A percentile compares a stretch with the other conserved stretches of the same genome.
These are phyloP conservation scores for Festucalex cinctus DNA, from an alignment of 2,113 vertebrate genomes.

Conservation along the genomic window DNA sequence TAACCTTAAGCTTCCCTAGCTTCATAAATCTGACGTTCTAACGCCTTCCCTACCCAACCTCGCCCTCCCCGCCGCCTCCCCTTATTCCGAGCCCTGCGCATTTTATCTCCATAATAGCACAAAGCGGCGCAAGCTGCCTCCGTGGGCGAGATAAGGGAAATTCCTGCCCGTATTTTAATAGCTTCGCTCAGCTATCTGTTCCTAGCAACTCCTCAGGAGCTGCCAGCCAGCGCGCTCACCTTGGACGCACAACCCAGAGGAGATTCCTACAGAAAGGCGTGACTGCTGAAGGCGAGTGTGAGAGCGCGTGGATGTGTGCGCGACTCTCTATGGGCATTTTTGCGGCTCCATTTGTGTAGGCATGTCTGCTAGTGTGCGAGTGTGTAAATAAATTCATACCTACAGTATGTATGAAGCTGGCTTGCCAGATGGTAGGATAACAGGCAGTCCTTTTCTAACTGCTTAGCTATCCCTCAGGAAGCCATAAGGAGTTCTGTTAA, in stretches of 20 bases:
- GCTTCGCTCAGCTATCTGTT: constrained; percentile 82
- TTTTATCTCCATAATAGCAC: constrained; percentile 85
- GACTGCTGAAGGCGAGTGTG: constrained; percentile 40
- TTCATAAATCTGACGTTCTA: constrained; percentile 78
- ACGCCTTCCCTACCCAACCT: constrained; percentile 53
- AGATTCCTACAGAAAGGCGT: constrained; percentile 73
- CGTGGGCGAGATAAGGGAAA: constrained; percentile 70
- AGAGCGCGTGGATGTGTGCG: constrained; percentile 8
- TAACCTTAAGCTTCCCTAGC: constrained; percentile 81
- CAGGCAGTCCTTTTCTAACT: neutral
- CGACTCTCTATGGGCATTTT: neutral
- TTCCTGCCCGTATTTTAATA: constrained; percentile 84
- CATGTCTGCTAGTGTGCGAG: constrained; percentile 12
- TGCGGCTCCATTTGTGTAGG: neutral
- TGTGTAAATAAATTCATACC: constrained; percentile 9
- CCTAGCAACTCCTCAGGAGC: constrained; percentile 77
- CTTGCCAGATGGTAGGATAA: constrained; percentile 4
- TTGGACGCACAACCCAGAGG: constrained; percentile 76
- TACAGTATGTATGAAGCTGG: neutral
- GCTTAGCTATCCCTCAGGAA: neutral
- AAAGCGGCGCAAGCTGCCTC: constrained; percentile 75
- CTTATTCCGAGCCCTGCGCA: constrained; percentile 70
- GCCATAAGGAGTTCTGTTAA: neutral
- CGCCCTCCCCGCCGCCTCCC: constrained; percentile 50
- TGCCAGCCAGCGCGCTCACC: constrained; percentile 77